phyloP scores from a whole-genome alignment of 35 echinoderm and acorn worm genomes.

The Eucidaris tribuloides region DNA sequence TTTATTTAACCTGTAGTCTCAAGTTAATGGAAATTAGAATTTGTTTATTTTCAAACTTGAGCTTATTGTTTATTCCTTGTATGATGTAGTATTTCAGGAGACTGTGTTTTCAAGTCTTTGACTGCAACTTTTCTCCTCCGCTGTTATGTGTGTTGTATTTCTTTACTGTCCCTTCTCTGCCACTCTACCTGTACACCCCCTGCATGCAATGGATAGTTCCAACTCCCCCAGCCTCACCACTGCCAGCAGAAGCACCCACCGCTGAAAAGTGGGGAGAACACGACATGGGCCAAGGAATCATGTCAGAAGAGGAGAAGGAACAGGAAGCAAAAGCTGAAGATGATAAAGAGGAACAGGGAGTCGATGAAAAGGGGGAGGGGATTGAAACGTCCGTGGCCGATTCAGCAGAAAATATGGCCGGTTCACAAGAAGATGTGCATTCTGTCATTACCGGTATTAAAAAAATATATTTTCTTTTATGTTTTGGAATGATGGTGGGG shows the following conservation, averaged over 20 bases:
- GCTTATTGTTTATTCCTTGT: no score
- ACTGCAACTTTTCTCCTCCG: neutral
- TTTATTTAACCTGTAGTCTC: no score
- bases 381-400: neutral
- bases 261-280: neutral
- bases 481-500: no score
- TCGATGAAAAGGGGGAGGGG: neutral
- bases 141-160: neutral
- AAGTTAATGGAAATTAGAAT: no score
- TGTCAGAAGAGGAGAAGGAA: neutral
- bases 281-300: neutral
- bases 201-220: neutral
- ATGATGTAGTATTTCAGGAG: no score
- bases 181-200: neutral
- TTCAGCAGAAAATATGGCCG: neutral
- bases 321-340: neutral
- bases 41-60: no score
- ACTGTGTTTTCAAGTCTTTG: no score
- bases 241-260: neutral
- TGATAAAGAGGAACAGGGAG: neutral
- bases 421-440: neutral
- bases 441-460: slow-evolving; percentile 14
- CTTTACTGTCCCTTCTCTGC: neutral
- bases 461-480: no score
- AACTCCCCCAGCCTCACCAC: neutral